Conservation (phyloP, 2,797 vertebrate species). For the Neosilurus mollespiculum region DNA sequence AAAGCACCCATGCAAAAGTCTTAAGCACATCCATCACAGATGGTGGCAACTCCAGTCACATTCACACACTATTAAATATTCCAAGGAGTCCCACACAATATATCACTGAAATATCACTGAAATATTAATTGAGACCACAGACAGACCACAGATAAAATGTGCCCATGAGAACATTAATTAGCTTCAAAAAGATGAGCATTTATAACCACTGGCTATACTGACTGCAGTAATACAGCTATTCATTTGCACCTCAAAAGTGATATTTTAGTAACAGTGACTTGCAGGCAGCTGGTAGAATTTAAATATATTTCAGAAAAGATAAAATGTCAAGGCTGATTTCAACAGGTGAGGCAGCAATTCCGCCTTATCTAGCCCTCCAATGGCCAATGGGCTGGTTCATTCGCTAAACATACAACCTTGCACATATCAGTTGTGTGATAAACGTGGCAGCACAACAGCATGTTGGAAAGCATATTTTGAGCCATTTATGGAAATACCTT, state of each 20-base stretch:
- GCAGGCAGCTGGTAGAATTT: conserved; percentile 39
- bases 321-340: conserved; percentile 54
- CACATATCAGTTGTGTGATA: conserved; percentile 42
- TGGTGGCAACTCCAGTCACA: background rate
- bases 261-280: conserved; percentile 22
- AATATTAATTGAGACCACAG: conserved; percentile 48
- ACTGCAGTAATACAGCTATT: conserved; percentile 23
- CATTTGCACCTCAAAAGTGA: background rate
- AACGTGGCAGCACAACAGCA: conserved; percentile 28
- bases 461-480: conserved; percentile 11
- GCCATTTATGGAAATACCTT: conserved; percentile 36
- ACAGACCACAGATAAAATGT: conserved; percentile 15
- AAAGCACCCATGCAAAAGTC: background rate
- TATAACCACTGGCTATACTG: conserved; percentile 18
- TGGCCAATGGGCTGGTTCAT: conserved; percentile 33
- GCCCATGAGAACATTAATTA: conserved; percentile 32
- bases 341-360: conserved; percentile 51
- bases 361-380: conserved; percentile 47
- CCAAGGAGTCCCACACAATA: background rate
- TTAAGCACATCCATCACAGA: background rate
- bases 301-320: conserved; percentile 51
- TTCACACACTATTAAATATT: background rate
- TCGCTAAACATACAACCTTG: conserved; percentile 48
- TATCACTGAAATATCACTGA: conserved; percentile 25
- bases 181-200: conserved; percentile 24